Evolutionary conservation across 2,797 vertebrate genomes (phyloP).

Genomic region (Margarornis squamiger): DNA sequence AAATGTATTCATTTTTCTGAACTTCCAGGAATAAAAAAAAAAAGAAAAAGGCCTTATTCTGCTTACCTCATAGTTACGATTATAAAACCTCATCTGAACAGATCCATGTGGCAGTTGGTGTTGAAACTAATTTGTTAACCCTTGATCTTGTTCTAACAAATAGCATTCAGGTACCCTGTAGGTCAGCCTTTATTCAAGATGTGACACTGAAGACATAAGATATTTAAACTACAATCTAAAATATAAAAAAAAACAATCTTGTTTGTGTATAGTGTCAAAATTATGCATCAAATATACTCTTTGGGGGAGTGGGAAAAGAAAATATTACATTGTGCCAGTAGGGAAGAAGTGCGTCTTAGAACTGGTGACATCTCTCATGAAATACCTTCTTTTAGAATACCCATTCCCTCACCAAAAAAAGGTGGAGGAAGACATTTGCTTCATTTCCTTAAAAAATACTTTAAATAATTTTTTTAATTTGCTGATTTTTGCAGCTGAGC

Average conservation of each 20-base stretch:
- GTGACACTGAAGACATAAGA: neutral
- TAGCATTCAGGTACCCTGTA: neutral
- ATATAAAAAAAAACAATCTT: neutral
- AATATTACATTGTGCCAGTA: neutral
- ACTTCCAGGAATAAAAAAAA: neutral
- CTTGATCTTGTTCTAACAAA: neutral
- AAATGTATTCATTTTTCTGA: neutral
- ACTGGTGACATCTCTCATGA: neutral
- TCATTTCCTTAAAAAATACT: neutral
- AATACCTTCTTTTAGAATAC: neutral
- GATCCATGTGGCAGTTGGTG: fast-evolving
- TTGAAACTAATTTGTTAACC: neutral
- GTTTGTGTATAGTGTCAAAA: neutral
- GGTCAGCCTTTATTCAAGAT: neutral
- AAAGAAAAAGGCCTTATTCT: neutral
- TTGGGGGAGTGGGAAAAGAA: neutral
- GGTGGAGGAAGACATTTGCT: neutral
- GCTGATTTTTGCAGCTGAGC: neutral
- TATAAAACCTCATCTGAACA: neutral
- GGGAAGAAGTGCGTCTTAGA: neutral
- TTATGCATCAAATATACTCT: neutral
- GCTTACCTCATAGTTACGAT: neutral
- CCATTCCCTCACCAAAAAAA: fast-evolving
- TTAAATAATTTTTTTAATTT: neutral
- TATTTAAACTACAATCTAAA: neutral